phyloP scores from a whole-genome alignment of 2,797 vertebrate species.

The Ptychadena robeensis region DNA sequence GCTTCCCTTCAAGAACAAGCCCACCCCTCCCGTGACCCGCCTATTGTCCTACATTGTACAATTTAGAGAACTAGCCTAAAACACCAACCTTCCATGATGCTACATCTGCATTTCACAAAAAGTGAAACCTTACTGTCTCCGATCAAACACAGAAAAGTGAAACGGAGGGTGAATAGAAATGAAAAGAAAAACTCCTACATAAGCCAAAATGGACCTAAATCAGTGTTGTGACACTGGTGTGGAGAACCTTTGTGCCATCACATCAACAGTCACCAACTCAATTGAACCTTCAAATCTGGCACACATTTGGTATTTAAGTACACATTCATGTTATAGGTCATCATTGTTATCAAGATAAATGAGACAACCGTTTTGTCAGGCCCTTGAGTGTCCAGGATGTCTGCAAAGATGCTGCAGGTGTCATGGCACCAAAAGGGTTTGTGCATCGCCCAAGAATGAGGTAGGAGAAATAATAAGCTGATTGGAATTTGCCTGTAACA shows the following conservation, averaged over 20 bases:
- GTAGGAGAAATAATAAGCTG: conserved; percentile 78
- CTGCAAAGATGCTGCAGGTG: conserved; percentile 41
- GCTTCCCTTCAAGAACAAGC: conserved; percentile 59
- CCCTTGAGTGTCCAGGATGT: conserved; percentile 45
- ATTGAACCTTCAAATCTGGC: conserved; percentile 69
- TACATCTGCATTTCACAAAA: conserved; percentile 68
- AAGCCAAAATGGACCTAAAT: conserved; percentile 64
- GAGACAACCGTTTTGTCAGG: conserved; percentile 77
- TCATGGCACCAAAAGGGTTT: conserved; percentile 65
- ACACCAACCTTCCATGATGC: conserved; percentile 72
- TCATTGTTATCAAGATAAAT: conserved; percentile 69
- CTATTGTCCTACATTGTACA: conserved; percentile 75
- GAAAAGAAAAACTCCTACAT: conserved; percentile 60
- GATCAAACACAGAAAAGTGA: conserved; percentile 63
- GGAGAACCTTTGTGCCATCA: conserved; percentile 48
- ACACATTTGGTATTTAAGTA: conserved; percentile 80
- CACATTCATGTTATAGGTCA: conserved; percentile 75
- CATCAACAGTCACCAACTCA: conserved; percentile 61
- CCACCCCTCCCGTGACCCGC: conserved; percentile 53
- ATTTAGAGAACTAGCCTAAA: conserved; percentile 73
- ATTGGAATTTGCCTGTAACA: conserved; percentile 55
- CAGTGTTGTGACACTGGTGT: conserved; percentile 67
- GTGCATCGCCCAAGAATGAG: conserved; percentile 84
- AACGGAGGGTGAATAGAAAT: conserved; percentile 56
- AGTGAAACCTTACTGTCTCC: conserved; percentile 64